A percentile compares a stretch with the other conserved stretches of the same genome.
Conservation (phyloP, 64 coral and sea anemone genomes). For the Stichodactyla mertensii region DNA sequence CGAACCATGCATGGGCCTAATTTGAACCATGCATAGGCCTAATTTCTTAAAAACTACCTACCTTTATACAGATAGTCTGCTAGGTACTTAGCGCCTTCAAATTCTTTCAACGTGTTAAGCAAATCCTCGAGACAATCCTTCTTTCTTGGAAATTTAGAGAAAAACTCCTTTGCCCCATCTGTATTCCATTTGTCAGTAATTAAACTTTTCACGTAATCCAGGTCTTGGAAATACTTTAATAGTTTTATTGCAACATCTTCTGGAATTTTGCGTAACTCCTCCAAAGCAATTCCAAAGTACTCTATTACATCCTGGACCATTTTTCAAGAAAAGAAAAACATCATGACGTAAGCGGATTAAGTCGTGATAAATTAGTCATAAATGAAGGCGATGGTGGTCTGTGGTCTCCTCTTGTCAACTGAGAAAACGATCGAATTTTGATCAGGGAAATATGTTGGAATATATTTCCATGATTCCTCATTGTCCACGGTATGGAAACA, state of each 20-base stretch:
- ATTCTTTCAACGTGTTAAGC: background rate
- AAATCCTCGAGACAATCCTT: background rate
- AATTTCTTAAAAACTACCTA: background rate
- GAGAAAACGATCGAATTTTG: no score
- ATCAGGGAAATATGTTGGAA: no score
- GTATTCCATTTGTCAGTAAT: background rate
- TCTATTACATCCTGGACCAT: background rate
- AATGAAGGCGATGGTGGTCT: no score
- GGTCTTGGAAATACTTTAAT: background rate
- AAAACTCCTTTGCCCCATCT: background rate
- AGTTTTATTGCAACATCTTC: background rate
- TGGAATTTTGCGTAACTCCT: background rate
- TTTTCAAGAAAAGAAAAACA: no score
- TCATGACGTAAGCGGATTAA: no score
- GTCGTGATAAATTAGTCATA: no score
- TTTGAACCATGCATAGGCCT: no score
- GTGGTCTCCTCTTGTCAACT: no score
- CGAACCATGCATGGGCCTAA: no score
- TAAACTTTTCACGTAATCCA: background rate
- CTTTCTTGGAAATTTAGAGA: background rate
- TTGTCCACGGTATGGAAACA: no score
- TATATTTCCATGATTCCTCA: no score
- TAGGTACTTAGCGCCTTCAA: background rate
- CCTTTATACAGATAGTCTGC: background rate
- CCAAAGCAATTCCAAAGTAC: background rate